A percentile compares a stretch with the other conserved stretches of the same genome.
Evolutionary conservation across 1,140 invertebrate species (phyloP).

Genomic region (Heliconius nattereri): DNA sequence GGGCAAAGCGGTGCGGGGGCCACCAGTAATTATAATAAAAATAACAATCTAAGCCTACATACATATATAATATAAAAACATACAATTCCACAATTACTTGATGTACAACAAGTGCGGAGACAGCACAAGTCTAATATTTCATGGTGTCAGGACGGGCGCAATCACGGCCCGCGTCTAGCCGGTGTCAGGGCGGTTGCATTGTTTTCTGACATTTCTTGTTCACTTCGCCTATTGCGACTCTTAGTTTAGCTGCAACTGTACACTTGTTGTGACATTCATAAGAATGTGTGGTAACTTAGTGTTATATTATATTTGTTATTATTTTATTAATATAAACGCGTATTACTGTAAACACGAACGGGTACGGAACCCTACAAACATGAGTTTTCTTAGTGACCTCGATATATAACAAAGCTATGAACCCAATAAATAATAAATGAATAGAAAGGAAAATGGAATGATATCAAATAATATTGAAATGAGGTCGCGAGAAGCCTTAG

Average conservation of each 20-base stretch:
- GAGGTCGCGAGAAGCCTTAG: background rate
- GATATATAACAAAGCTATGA: background rate
- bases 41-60: background rate
- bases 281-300: background rate
- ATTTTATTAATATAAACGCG: too few species aligned
- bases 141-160: conserved; percentile 62
- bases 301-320: background rate
- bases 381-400: background rate
- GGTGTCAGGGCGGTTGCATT: conserved; percentile 58
- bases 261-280: conserved; percentile 26
- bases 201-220: conserved; percentile 74
- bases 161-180: conserved; percentile 55
- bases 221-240: conserved; percentile 57
- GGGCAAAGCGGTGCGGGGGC: too few species aligned
- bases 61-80: conserved; percentile 6
- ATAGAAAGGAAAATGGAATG: background rate
- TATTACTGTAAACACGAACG: too few species aligned
- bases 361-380: too few species aligned
- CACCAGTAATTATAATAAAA: too few species aligned
- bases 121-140: conserved; percentile 71
- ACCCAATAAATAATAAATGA: background rate
- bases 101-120: conserved; percentile 44
- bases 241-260: conserved; percentile 53
- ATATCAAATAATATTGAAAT: conserved; percentile 12
- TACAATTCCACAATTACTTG: conserved; percentile 26